Evolutionary conservation across 30 jellyfish, hydroid and myxozoan species (phyloP).

Genomic region (Calvadosia cruxmelitensis): DNA sequence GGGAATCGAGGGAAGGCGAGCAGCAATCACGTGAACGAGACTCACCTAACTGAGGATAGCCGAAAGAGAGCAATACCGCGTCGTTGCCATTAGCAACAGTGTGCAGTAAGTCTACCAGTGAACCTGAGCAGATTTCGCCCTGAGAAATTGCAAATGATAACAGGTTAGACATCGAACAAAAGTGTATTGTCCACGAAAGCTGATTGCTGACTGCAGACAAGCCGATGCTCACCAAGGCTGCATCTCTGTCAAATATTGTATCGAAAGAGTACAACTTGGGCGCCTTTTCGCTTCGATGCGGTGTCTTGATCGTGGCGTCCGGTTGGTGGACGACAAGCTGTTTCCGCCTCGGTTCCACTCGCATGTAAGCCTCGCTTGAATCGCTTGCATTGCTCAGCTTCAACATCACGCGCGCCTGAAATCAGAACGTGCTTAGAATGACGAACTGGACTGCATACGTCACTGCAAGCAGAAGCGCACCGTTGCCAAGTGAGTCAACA

Average conservation of each 20-base stretch:
- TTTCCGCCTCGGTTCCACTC: neutral
- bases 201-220: too few species aligned
- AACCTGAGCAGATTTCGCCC: constrained; percentile 60
- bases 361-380: constrained; percentile 1
- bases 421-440: too few species aligned
- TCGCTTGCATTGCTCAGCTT: constrained; percentile 35
- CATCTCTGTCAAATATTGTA: constrained; percentile 38
- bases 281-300: constrained; percentile 75
- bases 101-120: constrained; percentile 66
- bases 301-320: constrained; percentile 7
- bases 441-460: too few species aligned
- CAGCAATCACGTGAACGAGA: too few species aligned
- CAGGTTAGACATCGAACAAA: too few species aligned
- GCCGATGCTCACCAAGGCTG: constrained; percentile 9
- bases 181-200: too few species aligned
- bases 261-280: constrained; percentile 78
- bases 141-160: too few species aligned
- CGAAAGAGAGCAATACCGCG: constrained; percentile 63
- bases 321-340: neutral
- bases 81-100: constrained; percentile 79
- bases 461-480: neutral
- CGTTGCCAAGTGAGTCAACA: constrained; percentile 2
- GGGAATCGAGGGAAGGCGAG: too few species aligned
- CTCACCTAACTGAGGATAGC: constrained; percentile 73
- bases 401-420: constrained; percentile 59